A percentile compares a stretch with the other conserved stretches of the same genome.
Evolutionary conservation across 2,113 vertebrate genomes (phyloP).

Genomic region (Barnardius zonarius): DNA sequence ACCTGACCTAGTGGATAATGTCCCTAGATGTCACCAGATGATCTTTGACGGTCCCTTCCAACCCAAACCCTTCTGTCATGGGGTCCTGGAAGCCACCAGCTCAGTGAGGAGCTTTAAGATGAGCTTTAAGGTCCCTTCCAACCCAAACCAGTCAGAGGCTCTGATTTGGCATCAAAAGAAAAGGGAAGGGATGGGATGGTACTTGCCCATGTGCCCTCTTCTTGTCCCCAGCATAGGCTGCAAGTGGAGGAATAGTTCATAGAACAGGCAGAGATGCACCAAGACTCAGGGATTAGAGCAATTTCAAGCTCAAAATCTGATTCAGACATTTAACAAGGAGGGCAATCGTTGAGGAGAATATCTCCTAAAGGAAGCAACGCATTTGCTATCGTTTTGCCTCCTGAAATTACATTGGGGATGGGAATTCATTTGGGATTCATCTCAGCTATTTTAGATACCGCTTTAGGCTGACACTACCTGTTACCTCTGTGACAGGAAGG

Average conservation of each 20-base stretch:
- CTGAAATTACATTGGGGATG: conserved; percentile 19
- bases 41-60: neutral
- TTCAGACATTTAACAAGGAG: neutral
- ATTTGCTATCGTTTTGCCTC: neutral
- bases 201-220: neutral
- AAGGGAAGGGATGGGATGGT: neutral
- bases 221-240: neutral
- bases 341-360: neutral
- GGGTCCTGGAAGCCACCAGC: neutral
- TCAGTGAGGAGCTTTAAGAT: neutral
- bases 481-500: neutral
- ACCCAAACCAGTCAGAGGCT: neutral
- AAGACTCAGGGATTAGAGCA: neutral
- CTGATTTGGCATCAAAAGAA: neutral
- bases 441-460: neutral
- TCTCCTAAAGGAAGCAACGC: neutral
- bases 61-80: neutral
- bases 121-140: neutral
- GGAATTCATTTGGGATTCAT: neutral
- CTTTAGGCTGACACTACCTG: neutral
- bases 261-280: neutral
- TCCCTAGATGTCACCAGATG: neutral
- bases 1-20: neutral
- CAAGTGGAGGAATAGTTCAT: neutral
- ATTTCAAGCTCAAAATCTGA: neutral